Base-by-base conservation (phyloP, 2,797 vertebrate genomes). In the Enteromius trimaculatus region DNA sequence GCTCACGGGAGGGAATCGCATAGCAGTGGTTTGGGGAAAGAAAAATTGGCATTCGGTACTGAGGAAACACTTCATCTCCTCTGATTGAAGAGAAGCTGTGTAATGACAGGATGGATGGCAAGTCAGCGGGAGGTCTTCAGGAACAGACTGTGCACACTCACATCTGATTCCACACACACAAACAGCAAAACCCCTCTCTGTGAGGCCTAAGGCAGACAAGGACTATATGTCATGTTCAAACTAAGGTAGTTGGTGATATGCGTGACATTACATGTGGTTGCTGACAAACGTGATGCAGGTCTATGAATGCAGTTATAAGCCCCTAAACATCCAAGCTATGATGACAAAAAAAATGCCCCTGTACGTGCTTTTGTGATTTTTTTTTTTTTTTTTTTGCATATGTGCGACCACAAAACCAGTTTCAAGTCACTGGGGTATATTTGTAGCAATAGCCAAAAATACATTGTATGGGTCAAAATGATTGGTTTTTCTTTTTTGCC, bases 61-160 rank as follows among this genome's bases (percentile, higher is more conserved):
- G 21, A 69, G n/a, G n/a, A 69, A 88, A 68, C 85, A 42, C 47
- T 42, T 82, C 49, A 83, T 79, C 68, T 79, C 47, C 51, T 64
- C 17, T 19, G 60, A 60, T 62, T 60, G 34, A 51, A 82, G 76
- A 37, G 58, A 16, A n/a, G 53, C 78, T 92, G 91, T 90, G 90
- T 95, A 95, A 95, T 95, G 93, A 95, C 92, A 91, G 93, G 93
- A 94, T 95, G 94, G 95, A 94, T 95, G 93, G 93, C 88, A 94
- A 91, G 91, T 75, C 93, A 87, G 93, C 88, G 0, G 94, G 55
- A 26, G 39, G 55, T 19, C 55, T 81, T 81, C 53, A 34, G 55
- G 69, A 65, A 74, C 29, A 81, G 65, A 47, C 47, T 23, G 62
- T 68, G 14, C 29, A 51, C 13, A 44, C 23, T 69, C 39, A 64